Evolutionary conservation across 2,888 invertebrate genomes (phyloP).

Genomic region (Ophion obscuratus): DNA sequence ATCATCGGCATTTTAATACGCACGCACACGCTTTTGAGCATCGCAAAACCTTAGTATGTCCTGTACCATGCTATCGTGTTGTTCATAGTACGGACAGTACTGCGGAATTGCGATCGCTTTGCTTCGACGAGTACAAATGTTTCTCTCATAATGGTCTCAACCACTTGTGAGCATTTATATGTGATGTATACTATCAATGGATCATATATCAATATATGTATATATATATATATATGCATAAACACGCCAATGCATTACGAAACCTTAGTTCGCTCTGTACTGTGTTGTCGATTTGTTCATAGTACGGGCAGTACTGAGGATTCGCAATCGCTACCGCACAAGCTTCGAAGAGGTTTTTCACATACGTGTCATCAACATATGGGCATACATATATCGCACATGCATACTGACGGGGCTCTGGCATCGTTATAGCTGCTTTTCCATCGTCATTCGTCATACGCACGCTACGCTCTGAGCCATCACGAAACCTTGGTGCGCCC

Average conservation of each 20-base stretch:
- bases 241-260: constrained; percentile 63
- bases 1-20: too few relatives aligned
- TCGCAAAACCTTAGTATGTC: neutral
- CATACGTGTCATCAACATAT: neutral
- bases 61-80: neutral
- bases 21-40: neutral
- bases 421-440: neutral
- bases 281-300: constrained; percentile 71
- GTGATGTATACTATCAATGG: neutral
- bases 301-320: constrained; percentile 76
- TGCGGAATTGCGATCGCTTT: neutral
- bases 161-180: neutral
- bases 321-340: constrained; percentile 62
- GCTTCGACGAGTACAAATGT: neutral
- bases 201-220: neutral
- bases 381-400: too few relatives aligned
- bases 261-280: constrained; percentile 72
- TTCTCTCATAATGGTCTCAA: neutral
- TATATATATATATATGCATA: neutral
- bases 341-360: constrained; percentile 26
- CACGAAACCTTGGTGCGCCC: neutral
- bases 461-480: neutral
- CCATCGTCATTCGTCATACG: neutral
- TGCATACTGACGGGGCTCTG: too few relatives aligned
- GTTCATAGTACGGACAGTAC: neutral